Conservation (phyloP, 2,113 vertebrate genomes). For the Empidonax traillii region DNA sequence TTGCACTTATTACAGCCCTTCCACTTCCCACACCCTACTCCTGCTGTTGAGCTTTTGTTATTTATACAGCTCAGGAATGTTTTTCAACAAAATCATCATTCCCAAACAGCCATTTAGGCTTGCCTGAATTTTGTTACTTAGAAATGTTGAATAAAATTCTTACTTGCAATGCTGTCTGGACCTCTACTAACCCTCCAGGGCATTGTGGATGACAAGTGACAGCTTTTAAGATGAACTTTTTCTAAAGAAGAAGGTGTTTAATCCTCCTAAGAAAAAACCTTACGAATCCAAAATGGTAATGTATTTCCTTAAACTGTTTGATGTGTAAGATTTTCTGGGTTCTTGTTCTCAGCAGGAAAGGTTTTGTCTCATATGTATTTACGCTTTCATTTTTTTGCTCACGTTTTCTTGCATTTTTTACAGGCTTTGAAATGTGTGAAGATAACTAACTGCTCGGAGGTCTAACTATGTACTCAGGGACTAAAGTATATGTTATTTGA, state of each 20-base stretch:
- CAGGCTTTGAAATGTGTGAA: neutral
- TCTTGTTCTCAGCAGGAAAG: neutral
- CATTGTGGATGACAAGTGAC: neutral
- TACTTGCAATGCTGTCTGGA: neutral
- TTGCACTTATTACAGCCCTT: neutral
- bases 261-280: conserved; percentile 1
- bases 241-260: neutral
- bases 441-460: neutral
- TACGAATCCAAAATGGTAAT: neutral
- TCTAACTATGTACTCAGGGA: neutral
- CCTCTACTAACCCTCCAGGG: neutral
- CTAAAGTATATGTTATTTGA: neutral
- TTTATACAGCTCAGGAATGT: neutral
- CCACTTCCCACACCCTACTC: neutral
- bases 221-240: neutral
- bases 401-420: neutral
- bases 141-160: neutral
- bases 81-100: neutral
- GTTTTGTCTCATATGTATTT: neutral
- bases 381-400: neutral
- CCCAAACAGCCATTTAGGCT: neutral
- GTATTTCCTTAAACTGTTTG: neutral
- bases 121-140: neutral
- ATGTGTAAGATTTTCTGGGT: neutral
- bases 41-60: neutral